Base-by-base conservation (phyloP, 1,140 invertebrate species). In the Pogonognathellus flavescens region DNA sequence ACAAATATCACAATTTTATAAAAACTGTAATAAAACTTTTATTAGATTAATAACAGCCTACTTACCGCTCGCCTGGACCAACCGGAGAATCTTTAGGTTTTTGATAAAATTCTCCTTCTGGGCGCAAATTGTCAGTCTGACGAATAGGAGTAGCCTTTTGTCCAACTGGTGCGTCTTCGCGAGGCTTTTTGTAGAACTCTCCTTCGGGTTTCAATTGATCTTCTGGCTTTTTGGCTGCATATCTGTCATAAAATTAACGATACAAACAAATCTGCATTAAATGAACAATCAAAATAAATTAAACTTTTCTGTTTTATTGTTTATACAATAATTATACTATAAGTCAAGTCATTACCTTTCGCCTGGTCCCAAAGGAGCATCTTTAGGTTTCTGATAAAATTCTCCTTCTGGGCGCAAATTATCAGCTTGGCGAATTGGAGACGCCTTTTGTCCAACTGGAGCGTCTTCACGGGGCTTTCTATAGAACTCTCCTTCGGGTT, bases 381-480 rank as follows among this genome's bases (percentile, higher is more conserved):
- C n/a, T n/a, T n/a, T n/a, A n/a, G n/a, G n/a, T n/a, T n/a, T n/a
- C n/a, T n/a, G n/a, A n/a, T n/a, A n/a, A n/a, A n/a, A n/a, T n/a
- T 90, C 87, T 60, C 90, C 90, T 89, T 90, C 90, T 22, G 88
- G 86, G 50, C 86, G 86, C n/a, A 90, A 83, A 86, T 89, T 90
- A 92, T 93, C 72, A 90, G 92, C 41, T 92, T 93, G 59, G 86
- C 91, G n/a, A n/a, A n/a, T n/a, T n/a, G n/a, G n/a, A n/a, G n/a
- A n/a, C n/a, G n/a, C n/a, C n/a, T n/a, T n/a, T 88, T 92, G 91
- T 8, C 92, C 90, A 89, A 22, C 90, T 22, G 80, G 90, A 60
- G 83, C 82, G 83, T 89, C 84, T 81, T 89, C 88, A 57, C 84
- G 85, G 53, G 76, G 84, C 57, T 84, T 83, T 18, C 83, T 66